phyloP scores from a whole-genome alignment of 2,797 vertebrate species.

The Philypnodon macrostomus region DNA sequence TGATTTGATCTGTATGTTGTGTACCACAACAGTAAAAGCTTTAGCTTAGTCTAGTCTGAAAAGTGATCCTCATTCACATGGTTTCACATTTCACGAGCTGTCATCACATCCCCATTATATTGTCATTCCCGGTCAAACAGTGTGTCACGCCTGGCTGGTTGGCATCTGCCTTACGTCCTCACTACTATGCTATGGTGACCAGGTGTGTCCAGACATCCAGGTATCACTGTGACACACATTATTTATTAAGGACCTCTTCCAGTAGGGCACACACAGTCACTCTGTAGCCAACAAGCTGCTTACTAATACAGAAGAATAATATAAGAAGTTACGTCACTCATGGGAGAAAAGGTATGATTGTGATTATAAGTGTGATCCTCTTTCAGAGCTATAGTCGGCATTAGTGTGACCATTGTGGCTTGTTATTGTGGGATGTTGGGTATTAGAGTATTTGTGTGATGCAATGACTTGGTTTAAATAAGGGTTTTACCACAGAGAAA shows the following conservation, averaged over 20 bases:
- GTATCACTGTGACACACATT: slow-evolving; percentile 54
- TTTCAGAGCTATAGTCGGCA: slow-evolving; percentile 15
- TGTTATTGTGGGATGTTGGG: neutral
- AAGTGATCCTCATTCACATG: slow-evolving; percentile 5
- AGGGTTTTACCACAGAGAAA: slow-evolving; percentile 7
- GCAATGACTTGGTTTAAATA: slow-evolving; percentile 26
- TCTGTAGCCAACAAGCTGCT: slow-evolving; percentile 1
- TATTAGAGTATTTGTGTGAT: slow-evolving; percentile 11
- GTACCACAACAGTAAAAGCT: slow-evolving; percentile 3
- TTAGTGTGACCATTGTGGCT: slow-evolving; percentile 3
- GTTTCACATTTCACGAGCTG: neutral
- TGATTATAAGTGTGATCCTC: slow-evolving; percentile 38
- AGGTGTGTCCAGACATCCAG: slow-evolving; percentile 39
- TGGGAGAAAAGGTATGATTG: slow-evolving; percentile 25
- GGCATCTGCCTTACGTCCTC: slow-evolving; percentile 9
- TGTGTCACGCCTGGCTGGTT: slow-evolving; percentile 7
- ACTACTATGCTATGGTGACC: slow-evolving; percentile 23
- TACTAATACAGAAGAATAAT: neutral
- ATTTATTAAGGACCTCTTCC: slow-evolving; percentile 50
- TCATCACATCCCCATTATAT: neutral
- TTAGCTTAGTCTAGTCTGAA: slow-evolving; percentile 2
- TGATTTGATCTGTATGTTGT: too few species aligned
- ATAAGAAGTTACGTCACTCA: slow-evolving; percentile 16
- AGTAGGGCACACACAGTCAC: slow-evolving; percentile 9
- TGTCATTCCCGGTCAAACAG: neutral